Conservation (phyloP, 2,888 invertebrate genomes). For the Conomelus anceps region DNA sequence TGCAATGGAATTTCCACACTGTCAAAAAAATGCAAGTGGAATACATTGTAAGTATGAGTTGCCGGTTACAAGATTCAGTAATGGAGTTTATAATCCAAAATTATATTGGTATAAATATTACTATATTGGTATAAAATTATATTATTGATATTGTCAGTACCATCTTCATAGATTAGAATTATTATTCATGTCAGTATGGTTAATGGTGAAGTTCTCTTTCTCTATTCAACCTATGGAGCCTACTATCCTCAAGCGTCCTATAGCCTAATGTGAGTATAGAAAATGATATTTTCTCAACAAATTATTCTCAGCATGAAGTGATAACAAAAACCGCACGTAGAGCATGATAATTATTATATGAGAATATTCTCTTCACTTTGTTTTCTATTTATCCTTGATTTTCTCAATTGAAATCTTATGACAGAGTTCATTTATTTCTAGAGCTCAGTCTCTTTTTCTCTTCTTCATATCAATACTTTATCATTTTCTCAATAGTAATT, state of each 20-base stretch:
- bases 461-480: background rate
- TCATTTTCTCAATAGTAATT: too few species aligned
- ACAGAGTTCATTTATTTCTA: background rate
- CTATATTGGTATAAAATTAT: too few species aligned
- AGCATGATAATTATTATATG: background rate
- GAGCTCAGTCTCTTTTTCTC: background rate
- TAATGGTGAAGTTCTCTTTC: background rate
- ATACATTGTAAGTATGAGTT: too few species aligned
- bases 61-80: too few species aligned
- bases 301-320: background rate
- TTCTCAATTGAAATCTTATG: background rate
- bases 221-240: background rate
- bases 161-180: background rate
- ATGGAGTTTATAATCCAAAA: too few species aligned
- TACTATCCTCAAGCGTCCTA: background rate
- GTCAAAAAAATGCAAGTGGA: too few species aligned
- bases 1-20: too few species aligned
- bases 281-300: background rate
- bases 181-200: background rate
- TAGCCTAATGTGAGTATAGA: background rate
- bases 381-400: background rate
- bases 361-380: background rate
- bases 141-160: too few species aligned
- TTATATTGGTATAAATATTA: too few species aligned
- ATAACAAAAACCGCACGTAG: background rate